phyloP scores from a whole-genome alignment of 2,797 vertebrate species.

The Chrysolophus pictus region DNA sequence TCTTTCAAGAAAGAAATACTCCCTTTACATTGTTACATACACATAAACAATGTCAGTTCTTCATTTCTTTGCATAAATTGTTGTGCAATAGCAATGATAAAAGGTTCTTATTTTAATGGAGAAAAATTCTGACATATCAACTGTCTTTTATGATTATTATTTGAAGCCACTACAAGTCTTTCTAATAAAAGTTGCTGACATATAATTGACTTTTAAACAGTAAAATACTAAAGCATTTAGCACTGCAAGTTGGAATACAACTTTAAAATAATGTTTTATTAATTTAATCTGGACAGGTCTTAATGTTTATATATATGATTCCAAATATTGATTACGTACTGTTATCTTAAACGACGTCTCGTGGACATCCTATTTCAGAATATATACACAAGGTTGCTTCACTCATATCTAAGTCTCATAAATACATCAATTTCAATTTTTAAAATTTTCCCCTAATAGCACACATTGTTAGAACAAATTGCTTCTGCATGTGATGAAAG shows the following conservation, averaged over 20 bases:
- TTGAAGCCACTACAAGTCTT: background rate
- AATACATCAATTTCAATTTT: background rate
- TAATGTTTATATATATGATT: background rate
- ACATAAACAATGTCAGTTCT: background rate
- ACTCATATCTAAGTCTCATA: background rate
- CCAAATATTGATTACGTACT: background rate
- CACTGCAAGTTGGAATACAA: background rate
- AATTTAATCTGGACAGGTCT: background rate
- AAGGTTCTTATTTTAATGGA: background rate
- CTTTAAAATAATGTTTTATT: background rate
- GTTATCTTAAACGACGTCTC: background rate
- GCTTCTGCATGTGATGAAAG: background rate
- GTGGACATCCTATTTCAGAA: background rate
- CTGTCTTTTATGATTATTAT: background rate
- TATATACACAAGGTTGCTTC: background rate
- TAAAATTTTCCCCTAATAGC: background rate
- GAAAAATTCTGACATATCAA: background rate
- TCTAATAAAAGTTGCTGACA: background rate
- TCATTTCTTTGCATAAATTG: background rate
- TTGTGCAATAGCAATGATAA: background rate
- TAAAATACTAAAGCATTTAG: conserved; percentile 1
- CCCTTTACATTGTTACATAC: background rate
- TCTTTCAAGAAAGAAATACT: background rate
- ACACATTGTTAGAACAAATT: background rate
- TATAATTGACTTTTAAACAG: background rate